These are phyloP conservation scores for Alaudala cheleensis DNA, from an alignment of 2,113 vertebrate genomes.

Conservation along the genomic window DNA sequence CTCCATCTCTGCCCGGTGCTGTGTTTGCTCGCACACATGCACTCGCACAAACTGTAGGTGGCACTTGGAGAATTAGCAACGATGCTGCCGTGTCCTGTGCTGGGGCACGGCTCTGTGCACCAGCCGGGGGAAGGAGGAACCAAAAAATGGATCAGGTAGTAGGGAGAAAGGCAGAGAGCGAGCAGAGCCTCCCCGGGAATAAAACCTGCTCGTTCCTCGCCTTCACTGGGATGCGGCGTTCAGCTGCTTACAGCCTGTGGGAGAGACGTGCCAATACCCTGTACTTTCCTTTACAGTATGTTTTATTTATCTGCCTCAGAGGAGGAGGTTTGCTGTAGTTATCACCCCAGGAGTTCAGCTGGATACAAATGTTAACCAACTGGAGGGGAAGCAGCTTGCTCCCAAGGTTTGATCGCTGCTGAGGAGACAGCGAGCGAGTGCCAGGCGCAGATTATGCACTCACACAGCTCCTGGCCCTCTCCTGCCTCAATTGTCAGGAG, in stretches of 20 bases:
- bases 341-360: background rate
- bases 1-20: background rate
- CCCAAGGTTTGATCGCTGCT: background rate
- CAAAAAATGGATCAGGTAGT: background rate
- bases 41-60: constrained; percentile 37
- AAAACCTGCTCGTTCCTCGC: accelerated
- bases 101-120: background rate
- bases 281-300: background rate
- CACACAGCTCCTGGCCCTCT: background rate
- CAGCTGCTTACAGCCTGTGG: background rate
- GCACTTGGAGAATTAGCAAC: constrained; percentile 56
- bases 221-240: accelerated
- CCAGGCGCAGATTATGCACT: background rate
- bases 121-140: background rate
- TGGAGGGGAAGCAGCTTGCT: background rate
- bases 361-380: background rate
- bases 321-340: constrained; percentile 12
- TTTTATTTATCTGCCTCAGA: constrained; percentile 36
- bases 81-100: background rate
- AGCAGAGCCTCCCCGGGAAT: background rate
- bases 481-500: background rate
- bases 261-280: background rate
- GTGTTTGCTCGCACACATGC: background rate
- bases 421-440: background rate
- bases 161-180: background rate